These are phyloP conservation scores for Porites cylindrica DNA, from an alignment of 92 coral and sea anemone species.

Conservation along the genomic window DNA sequence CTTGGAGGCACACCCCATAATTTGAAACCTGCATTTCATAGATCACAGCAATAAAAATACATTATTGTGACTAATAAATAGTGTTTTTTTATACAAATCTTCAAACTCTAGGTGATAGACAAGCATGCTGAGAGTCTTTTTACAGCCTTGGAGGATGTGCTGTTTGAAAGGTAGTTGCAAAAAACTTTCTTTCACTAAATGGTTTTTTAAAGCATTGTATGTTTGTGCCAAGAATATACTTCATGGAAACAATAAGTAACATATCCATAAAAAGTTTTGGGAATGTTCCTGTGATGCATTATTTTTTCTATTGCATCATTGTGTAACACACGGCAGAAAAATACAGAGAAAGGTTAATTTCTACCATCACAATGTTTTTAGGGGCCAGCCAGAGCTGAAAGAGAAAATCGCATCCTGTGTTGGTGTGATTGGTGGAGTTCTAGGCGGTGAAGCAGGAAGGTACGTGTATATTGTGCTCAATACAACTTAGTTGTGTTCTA, in stretches of 20 bases:
- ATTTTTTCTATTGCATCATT: neutral
- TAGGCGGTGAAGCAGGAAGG: slow-evolving; percentile 95
- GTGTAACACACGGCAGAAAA: neutral
- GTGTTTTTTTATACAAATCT: neutral
- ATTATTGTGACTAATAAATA: neutral
- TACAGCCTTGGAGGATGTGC: slow-evolving; percentile 74
- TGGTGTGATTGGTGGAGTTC: slow-evolving; percentile 83
- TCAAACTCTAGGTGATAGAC: slow-evolving; percentile 56
- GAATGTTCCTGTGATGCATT: neutral
- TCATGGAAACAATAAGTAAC: too few species aligned
- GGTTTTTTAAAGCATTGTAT: too few species aligned
- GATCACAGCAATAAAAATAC: too few species aligned
- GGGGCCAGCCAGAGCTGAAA: slow-evolving; percentile 85
- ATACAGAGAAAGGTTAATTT: too few species aligned
- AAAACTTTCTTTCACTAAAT: too few species aligned
- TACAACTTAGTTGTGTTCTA: neutral
- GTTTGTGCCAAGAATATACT: too few species aligned
- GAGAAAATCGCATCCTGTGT: slow-evolving; percentile 87
- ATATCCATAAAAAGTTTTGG: neutral
- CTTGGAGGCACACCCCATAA: too few species aligned
- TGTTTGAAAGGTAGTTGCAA: slow-evolving; percentile 80
- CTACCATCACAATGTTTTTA: slow-evolving; percentile 7
- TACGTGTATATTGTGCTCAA: neutral
- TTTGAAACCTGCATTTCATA: too few species aligned
- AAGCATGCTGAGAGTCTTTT: slow-evolving; percentile 84